Percentiles rank a stretch among this genome's conserved stretches.
These are phyloP conservation scores for Drosophila pallidifrons DNA, from an alignment of 1,140 invertebrate genomes.

Conservation along the genomic window DNA sequence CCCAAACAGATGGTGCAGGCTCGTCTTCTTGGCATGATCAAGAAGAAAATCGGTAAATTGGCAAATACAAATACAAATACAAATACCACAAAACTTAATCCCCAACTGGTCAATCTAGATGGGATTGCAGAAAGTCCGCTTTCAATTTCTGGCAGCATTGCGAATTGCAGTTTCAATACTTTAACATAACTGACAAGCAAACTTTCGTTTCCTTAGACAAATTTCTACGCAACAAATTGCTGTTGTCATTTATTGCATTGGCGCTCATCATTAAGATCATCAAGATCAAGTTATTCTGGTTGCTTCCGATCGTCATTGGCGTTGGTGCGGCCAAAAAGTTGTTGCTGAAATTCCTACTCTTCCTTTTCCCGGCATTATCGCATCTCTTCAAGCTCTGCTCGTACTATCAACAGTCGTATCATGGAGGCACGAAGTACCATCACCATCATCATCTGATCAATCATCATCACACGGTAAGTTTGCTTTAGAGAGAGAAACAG, in stretches of 20 bases:
- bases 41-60: conserved; percentile 91
- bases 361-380: conserved; percentile 92
- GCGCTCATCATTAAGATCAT: conserved; percentile 92
- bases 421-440: conserved; percentile 90
- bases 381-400: conserved; percentile 94
- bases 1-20: conserved; percentile 84
- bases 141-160: conserved; percentile 53
- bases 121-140: conserved; percentile 42
- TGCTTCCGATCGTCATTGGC: conserved; percentile 90
- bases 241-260: conserved; percentile 90
- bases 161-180: conserved; percentile 27
- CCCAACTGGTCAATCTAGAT: conserved; percentile 8
- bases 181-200: conserved; percentile 29
- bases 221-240: conserved; percentile 90
- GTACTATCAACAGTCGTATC: conserved; percentile 90
- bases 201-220: conserved; percentile 87
- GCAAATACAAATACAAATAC: conserved; percentile 5
- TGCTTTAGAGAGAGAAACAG: conserved; percentile 14
- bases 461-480: conserved; percentile 87
- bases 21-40: conserved; percentile 87
- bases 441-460: conserved; percentile 91
- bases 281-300: conserved; percentile 91
- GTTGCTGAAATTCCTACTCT: conserved; percentile 91
- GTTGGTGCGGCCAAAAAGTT: conserved; percentile 93
- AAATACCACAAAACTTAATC: neutral